These are phyloP conservation scores for Agriopis marginaria DNA, from an alignment of 2,888 invertebrate genomes.

Conservation along the genomic window DNA sequence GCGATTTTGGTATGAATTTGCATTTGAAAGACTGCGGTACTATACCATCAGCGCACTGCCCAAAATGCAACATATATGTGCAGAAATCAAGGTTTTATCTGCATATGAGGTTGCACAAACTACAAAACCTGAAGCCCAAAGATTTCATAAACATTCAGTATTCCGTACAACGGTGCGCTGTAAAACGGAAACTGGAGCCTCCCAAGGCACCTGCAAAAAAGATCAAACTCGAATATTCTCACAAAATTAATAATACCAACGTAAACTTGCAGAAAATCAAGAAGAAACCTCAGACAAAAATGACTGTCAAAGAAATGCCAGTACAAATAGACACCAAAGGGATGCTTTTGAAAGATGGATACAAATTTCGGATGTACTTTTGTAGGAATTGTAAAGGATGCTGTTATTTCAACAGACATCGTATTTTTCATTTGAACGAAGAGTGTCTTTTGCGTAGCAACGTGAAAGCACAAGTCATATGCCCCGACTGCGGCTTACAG, in stretches of 20 bases:
- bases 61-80: slow-evolving; percentile 45
- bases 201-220: not conserved
- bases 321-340: slow-evolving; percentile 1
- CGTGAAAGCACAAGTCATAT: not conserved
- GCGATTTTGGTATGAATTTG: slow-evolving; percentile 49
- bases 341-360: not conserved
- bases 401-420: not conserved
- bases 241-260: slow-evolving; percentile 11
- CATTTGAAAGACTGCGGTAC: slow-evolving; percentile 49
- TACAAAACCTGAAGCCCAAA: slow-evolving; percentile 32
- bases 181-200: slow-evolving; percentile 14
- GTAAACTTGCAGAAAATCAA: slow-evolving; percentile 6
- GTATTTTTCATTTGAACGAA: slow-evolving; percentile 2
- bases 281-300: not conserved
- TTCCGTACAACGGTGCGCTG: not conserved
- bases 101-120: slow-evolving; percentile 28
- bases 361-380: slow-evolving; percentile 18
- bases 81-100: slow-evolving; percentile 3
- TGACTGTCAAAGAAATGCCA: not conserved
- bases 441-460: not conserved
- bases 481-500: slow-evolving; percentile 51
- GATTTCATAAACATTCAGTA: slow-evolving; percentile 38
- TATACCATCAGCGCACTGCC: slow-evolving; percentile 41
- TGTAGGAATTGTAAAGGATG: slow-evolving; percentile 21
- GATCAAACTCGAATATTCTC: slow-evolving; percentile 12